Evolutionary conservation across 2,113 vertebrate species (phyloP).

Genomic region (Albula goreensis): DNA sequence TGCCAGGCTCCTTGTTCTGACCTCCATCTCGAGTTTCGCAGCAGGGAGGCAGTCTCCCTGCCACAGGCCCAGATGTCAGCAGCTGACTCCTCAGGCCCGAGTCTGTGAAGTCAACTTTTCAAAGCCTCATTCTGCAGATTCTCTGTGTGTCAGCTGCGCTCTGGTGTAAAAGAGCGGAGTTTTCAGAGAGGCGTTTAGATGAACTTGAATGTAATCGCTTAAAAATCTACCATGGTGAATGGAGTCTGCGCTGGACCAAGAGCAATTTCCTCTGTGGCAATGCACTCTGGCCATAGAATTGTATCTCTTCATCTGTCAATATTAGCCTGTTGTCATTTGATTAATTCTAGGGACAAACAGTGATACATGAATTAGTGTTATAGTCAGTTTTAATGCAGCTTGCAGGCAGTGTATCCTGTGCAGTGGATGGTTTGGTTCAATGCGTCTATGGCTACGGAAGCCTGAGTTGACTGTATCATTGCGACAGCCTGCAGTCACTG

Average conservation of each 20-base stretch:
- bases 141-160: neutral
- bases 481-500: neutral
- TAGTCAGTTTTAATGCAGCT: neutral
- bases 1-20: too few species aligned
- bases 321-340: neutral
- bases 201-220: too few species aligned
- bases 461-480: too few species aligned
- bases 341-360: neutral
- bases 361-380: neutral
- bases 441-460: too few species aligned
- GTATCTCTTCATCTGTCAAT: neutral
- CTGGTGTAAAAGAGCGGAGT: neutral
- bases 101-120: neutral
- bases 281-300: neutral
- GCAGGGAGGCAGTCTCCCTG: too few species aligned
- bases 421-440: neutral
- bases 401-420: neutral
- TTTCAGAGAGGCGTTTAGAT: neutral
- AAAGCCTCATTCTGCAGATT: neutral
- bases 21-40: too few species aligned
- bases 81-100: neutral
- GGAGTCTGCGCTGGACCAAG: neutral
- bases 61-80: too few species aligned
- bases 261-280: neutral
- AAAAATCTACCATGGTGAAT: neutral